Evolutionary conservation across 2,113 vertebrate genomes (phyloP), one percentile per base, ranked within the genome.

Genomic region (Nothocercus nigrocapillus): DNA sequence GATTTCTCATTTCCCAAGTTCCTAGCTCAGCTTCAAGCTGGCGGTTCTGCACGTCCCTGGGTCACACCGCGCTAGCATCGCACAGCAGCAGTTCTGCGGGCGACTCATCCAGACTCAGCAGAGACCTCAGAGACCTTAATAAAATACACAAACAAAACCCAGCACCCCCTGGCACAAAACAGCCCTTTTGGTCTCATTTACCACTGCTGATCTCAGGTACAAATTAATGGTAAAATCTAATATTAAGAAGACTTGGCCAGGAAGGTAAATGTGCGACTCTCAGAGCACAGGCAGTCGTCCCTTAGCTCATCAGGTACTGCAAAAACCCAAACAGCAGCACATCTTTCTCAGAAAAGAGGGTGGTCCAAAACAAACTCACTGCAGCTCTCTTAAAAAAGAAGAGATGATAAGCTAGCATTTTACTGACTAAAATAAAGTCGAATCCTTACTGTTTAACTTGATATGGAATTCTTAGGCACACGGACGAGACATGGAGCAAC

Each of bases 341-440:
- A 42, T 75, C 64, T 69, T 92, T 79, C 94, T 93, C 93, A 96
- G 88, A 95, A 88, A 95, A 32, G 10, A n/a, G 88, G 69, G 81
- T 18, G 56, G 91, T 88, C 92, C 12, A 1, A 82, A 76, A 51
- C 30, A 73, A 38, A 79, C 36, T 66, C 28, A 80, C 28, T 66
- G 40, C 19, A 78, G 47, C 5, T 14, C 17, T 85, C 72, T 56
- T 66, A 88, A 88, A 61, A 17, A 79, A 6, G 6, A 90, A 89
- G 73, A 77, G 88, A 42, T 2, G 3, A 69, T 32, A 91, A 62
- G 44, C 16, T 90, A 80, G 59, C 4, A 42, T 20, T 36, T 82
- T 77, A 74, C 0, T 3, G 38, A 75, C 42, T 73, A 62, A 56
- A 62, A 54, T 1, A 90, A 8, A 79, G 10, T 4, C 0, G 0